A percentile compares a stretch with the other conserved stretches of the same genome.
Evolutionary conservation across 2,797 vertebrate genomes (phyloP).

Genomic region (Trachops cirrhosus): DNA sequence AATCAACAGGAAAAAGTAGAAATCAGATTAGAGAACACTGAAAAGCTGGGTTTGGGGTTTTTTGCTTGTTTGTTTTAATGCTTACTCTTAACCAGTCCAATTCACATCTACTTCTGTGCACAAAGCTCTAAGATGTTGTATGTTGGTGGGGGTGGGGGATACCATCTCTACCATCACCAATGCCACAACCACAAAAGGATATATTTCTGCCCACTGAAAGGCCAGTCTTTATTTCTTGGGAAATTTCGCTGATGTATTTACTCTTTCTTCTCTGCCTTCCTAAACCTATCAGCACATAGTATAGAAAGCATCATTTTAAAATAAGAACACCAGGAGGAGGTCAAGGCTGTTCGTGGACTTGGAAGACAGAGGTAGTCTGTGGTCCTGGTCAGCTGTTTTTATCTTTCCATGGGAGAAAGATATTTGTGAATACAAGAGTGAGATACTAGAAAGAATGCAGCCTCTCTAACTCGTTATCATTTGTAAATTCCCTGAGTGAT

Average conservation of each 20-base stretch:
- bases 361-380: conserved; percentile 32
- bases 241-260: not conserved
- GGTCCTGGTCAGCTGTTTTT: conserved; percentile 49
- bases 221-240: not conserved
- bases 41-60: not conserved
- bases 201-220: not conserved
- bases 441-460: conserved; percentile 58
- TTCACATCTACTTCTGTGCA: not conserved
- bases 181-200: not conserved
- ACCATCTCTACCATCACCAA: no score
- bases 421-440: conserved; percentile 37
- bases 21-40: not conserved
- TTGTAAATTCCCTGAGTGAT: conserved; percentile 63
- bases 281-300: conserved; percentile 27
- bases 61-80: not conserved
- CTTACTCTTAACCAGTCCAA: not conserved
- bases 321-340: not conserved
- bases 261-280: not conserved
- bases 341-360: conserved; percentile 22
- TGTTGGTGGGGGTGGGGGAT: no score
- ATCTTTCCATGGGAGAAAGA: conserved; percentile 61
- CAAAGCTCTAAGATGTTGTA: not conserved
- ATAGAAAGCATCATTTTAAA: conserved; percentile 34
- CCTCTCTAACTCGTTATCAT: conserved; percentile 55
- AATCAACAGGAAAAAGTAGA: not conserved